phyloP scores from a whole-genome alignment of 1,140 invertebrate species.

The Proales similis region DNA sequence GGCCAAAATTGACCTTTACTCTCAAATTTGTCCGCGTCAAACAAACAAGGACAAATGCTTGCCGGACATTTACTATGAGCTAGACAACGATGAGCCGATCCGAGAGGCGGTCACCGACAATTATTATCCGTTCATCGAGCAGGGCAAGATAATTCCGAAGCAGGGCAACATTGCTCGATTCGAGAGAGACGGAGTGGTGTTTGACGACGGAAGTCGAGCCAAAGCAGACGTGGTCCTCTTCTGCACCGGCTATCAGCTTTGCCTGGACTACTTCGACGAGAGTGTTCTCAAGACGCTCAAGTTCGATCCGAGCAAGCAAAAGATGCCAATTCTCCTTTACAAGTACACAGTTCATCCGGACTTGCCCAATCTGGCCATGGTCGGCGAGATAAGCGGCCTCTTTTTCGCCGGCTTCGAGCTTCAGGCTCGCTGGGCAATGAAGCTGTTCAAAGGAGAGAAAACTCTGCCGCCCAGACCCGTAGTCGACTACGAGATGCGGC shows the following conservation, averaged over 20 bases:
- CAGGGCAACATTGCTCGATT: neutral
- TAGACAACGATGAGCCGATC: constrained; percentile 5
- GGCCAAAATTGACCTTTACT: neutral
- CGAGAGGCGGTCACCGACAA: neutral
- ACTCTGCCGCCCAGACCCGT: neutral
- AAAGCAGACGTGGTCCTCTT: constrained; percentile 12
- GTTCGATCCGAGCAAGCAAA: neutral
- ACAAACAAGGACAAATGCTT: neutral
- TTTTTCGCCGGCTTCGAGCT: constrained; percentile 7
- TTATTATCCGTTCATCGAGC: neutral
- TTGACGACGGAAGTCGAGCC: neutral
- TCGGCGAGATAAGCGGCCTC: neutral
- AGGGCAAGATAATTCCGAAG: neutral
- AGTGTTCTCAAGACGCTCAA: constrained; percentile 3
- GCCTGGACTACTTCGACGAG: constrained; percentile 8
- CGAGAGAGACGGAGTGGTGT: neutral
- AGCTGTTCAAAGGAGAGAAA: constrained; percentile 1
- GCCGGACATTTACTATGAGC: neutral
- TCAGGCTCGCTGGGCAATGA: constrained; percentile 15
- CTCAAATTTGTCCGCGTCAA: neutral
- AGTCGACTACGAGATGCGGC: neutral
- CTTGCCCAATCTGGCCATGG: constrained; percentile 1
- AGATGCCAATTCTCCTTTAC: constrained; percentile 15
- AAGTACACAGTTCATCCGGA: constrained; percentile 2
- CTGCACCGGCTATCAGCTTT: constrained; percentile 5